Evolutionary conservation across 2,888 invertebrate species (phyloP).

Genomic region (Drosophila infuscata): DNA sequence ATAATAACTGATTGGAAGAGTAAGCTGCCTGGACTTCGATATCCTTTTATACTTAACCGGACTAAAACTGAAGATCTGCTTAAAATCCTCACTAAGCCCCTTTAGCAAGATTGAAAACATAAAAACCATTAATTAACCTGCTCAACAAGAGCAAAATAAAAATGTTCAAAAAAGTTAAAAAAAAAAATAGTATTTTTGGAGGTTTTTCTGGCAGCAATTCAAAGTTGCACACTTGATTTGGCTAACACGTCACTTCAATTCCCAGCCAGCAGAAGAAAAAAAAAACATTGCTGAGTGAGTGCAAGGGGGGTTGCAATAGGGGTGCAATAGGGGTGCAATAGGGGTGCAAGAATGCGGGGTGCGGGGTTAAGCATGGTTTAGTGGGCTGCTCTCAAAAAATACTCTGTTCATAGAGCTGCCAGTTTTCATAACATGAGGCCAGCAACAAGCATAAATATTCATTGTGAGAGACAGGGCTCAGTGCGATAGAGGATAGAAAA

Average conservation of each 20-base stretch:
- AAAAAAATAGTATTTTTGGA: neutral
- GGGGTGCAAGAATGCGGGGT: neutral
- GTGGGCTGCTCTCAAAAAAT: slow-evolving; percentile 23
- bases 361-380: neutral
- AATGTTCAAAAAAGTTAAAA: slow-evolving; percentile 4
- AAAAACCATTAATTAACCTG: neutral
- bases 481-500: slow-evolving; percentile 30
- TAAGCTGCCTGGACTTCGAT: neutral
- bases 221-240: slow-evolving; percentile 74
- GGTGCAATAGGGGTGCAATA: neutral
- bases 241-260: slow-evolving; percentile 62
- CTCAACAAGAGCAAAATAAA: neutral
- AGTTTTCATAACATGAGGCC: slow-evolving; percentile 57
- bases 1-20: no score
- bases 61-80: neutral
- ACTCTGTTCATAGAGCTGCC: slow-evolving; percentile 41
- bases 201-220: slow-evolving; percentile 37
- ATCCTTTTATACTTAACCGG: neutral
- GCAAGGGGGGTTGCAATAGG: slow-evolving; percentile 1
- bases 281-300: slow-evolving; percentile 18
- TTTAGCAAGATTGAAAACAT: neutral
- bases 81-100: neutral
- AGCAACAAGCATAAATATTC: slow-evolving; percentile 74
- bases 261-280: slow-evolving; percentile 20
- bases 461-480: slow-evolving; percentile 51